Evolutionary conservation across 2,797 vertebrate species (phyloP), one percentile per base, ranked within the genome.

Genomic region (Oreonectes daqikongensis): DNA sequence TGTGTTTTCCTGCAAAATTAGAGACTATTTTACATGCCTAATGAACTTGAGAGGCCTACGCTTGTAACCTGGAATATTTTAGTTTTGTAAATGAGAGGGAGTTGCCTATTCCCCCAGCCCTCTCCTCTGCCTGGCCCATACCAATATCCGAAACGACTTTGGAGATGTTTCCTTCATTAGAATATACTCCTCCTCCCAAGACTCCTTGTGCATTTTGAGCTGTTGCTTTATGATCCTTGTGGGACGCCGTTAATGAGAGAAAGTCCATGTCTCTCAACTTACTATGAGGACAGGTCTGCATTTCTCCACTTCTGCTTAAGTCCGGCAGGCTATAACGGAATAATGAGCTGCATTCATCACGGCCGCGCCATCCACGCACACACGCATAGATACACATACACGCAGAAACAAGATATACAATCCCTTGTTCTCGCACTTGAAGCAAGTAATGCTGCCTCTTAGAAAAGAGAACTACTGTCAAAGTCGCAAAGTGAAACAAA

Each of bases 71-170:
- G 85, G 88, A 89, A 90, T 92, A 93, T 92, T 87, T 85, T 86
- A 89, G 88, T 87, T 85, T 81, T 84, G 83, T 84, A 92, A 92
- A 93, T 92, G 91, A 92, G 90, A 88, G 87, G 89, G 90, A 86
- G 88, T 88, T 88, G 79, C 87, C 86, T 86, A 85, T 85, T 90
- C 89, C 89, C 89, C 69, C 7, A 72, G 83, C 88, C 80, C 86
- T 79, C 84, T 79, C 85, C 81, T 84, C 87, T 81, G 81, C 82
- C 87, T 30, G 75, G 80, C 84, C 84, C 88, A 89, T 89, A 91
- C 90, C 91, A 92, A 92, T 92, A 91, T 91, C 89, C 87, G 90
- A 90, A 91, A 92, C 87, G 89, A 90, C 89, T 92, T 89, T 85
- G 85, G 88, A 89, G 90, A 83, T 87, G 88, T 80, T 87, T 84